A percentile compares a stretch with the other conserved stretches of the same genome.
Conservation (phyloP, 2,888 invertebrate genomes). For the Nephrocerus scutellatus region DNA sequence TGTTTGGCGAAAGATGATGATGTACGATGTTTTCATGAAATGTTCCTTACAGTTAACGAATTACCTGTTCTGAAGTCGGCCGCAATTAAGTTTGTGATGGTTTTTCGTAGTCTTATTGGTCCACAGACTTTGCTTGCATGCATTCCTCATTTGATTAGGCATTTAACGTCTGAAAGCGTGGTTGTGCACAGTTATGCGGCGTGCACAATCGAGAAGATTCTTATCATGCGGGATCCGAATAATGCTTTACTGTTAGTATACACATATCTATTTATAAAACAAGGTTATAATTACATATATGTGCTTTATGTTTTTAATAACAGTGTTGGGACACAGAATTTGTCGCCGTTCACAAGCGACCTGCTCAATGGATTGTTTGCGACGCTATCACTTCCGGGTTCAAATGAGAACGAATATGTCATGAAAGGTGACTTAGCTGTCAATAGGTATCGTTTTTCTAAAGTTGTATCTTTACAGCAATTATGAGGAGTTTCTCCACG, state of each 20-base stretch:
- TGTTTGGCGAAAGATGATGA: not conserved
- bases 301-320: constrained; percentile 21
- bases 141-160: constrained; percentile 71
- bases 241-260: constrained; percentile 52
- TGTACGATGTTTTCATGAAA: too few relatives aligned
- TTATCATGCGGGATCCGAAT: constrained; percentile 63
- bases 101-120: constrained; percentile 85
- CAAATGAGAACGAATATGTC: constrained; percentile 91
- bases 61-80: constrained; percentile 92
- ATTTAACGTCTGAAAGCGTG: constrained; percentile 67
- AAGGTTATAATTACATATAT: not conserved
- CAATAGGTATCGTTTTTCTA: not conserved
- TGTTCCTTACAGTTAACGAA: constrained; percentile 65
- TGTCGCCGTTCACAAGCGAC: constrained; percentile 61
- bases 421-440: constrained; percentile 62
- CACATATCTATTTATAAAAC: not conserved
- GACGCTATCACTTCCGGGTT: constrained; percentile 63
- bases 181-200: constrained; percentile 96
- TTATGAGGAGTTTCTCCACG: constrained; percentile 81
- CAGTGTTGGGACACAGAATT: constrained; percentile 55
- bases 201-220: constrained; percentile 79
- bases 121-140: constrained; percentile 66
- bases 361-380: constrained; percentile 71
- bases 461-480: constrained; percentile 50
- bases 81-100: constrained; percentile 92